Evolutionary conservation across 1,140 invertebrate genomes (phyloP).

Genomic region (Bombus terrestris): DNA sequence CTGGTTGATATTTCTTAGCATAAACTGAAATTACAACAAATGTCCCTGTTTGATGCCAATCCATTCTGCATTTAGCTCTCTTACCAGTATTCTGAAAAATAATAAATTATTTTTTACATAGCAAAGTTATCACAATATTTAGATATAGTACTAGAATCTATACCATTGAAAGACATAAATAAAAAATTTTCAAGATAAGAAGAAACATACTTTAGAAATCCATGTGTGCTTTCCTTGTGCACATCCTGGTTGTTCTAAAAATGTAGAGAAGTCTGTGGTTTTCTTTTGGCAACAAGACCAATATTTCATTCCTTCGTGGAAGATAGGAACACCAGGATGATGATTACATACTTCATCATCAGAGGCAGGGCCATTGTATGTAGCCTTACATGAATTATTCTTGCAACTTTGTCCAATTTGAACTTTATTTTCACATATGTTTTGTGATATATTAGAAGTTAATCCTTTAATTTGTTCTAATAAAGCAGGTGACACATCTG

Average conservation of each 20-base stretch:
- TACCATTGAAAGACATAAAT: background rate
- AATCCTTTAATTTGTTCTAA: conserved; percentile 83
- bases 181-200: background rate
- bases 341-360: conserved; percentile 88
- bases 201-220: conserved; percentile 87
- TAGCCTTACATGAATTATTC: conserved; percentile 91
- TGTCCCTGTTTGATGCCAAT: conserved; percentile 95
- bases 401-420: conserved; percentile 93
- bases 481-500: conserved; percentile 85
- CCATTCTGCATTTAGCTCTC: conserved; percentile 89
- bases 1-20: conserved; percentile 94
- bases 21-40: conserved; percentile 94
- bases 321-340: conserved; percentile 96
- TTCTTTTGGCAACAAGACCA: conserved; percentile 98
- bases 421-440: conserved; percentile 74
- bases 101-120: conserved; percentile 12
- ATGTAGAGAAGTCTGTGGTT: conserved; percentile 96
- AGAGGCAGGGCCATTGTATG: conserved; percentile 87
- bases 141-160: background rate
- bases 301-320: conserved; percentile 99
- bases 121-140: conserved; percentile 28
- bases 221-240: conserved; percentile 92
- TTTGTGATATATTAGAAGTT: conserved; percentile 60
- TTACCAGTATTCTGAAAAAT: conserved; percentile 68
- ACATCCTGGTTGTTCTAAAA: conserved; percentile 95